These are phyloP conservation scores for Mamestra brassicae DNA, from an alignment of 2,888 invertebrate species.

Conservation along the genomic window DNA sequence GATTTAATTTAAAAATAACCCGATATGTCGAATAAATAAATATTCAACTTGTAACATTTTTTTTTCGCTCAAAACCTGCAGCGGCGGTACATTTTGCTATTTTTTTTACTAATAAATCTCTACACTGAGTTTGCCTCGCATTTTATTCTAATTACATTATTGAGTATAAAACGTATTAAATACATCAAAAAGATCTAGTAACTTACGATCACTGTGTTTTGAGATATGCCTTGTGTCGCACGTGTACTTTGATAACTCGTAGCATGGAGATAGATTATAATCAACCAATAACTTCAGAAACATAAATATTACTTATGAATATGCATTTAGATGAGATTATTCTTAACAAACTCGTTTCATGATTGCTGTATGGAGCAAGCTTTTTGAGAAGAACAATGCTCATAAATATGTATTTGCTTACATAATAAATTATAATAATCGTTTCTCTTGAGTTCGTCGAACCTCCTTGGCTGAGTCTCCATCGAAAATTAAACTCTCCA, in stretches of 20 bases:
- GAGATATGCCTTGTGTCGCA: slow-evolving; percentile 75
- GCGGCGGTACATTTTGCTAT: slow-evolving; percentile 66
- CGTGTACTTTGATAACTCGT: not conserved
- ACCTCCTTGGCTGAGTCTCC: slow-evolving; percentile 16
- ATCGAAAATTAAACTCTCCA: slow-evolving; percentile 16
- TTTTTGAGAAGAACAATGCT: slow-evolving; percentile 14
- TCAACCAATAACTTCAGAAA: not conserved
- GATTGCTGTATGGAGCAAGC: not conserved
- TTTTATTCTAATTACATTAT: slow-evolving; percentile 84
- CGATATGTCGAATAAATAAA: slow-evolving; percentile 20
- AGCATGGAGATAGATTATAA: not conserved
- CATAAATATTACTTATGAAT: not conserved
- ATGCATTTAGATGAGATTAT: not conserved
- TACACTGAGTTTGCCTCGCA: slow-evolving; percentile 75
- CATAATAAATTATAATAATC: slow-evolving; percentile 13
- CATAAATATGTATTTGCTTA: slow-evolving; percentile 13
- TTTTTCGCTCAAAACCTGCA: slow-evolving; percentile 47
- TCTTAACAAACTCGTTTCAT: not conserved
- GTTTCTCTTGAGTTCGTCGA: slow-evolving; percentile 16
- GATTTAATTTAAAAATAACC: slow-evolving; percentile 25
- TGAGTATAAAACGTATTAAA: slow-evolving; percentile 90
- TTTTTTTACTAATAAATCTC: slow-evolving; percentile 71
- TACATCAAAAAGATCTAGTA: slow-evolving; percentile 87
- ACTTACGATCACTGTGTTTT: slow-evolving; percentile 76
- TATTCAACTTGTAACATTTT: slow-evolving; percentile 16